phyloP scores from a whole-genome alignment of 37 sponge, comb jelly and placozoan genomes.

The Dysidea cf. avara region DNA sequence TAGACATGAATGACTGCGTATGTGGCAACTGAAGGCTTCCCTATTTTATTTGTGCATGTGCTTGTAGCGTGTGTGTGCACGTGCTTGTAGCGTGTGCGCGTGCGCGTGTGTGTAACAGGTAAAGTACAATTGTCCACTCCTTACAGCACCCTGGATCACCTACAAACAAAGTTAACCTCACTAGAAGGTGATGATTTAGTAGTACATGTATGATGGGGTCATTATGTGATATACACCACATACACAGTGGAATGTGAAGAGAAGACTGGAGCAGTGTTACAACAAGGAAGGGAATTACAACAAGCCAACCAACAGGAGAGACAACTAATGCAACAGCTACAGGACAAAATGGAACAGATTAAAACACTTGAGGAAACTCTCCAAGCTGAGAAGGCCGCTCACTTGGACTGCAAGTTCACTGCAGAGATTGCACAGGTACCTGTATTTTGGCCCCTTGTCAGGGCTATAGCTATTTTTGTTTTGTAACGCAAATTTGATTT shows the following conservation, averaged over 20 bases:
- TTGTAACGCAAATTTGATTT: no score
- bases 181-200: constrained; percentile 8
- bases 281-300: background rate
- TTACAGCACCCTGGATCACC: background rate
- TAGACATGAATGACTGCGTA: no score
- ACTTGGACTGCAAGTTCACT: constrained; percentile 5
- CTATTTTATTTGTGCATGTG: no score
- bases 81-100: no score
- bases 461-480: no score
- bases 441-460: no score
- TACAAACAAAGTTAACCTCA: background rate
- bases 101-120: no score
- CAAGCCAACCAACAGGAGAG: constrained; percentile 1
- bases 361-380: background rate
- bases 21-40: no score
- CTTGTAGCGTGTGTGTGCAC: no score
- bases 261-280: background rate
- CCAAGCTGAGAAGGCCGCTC: background rate
- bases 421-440: constrained; percentile 2
- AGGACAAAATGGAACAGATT: background rate
- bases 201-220: no score
- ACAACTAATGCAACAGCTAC: background rate
- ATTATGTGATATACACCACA: no score
- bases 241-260: no score
- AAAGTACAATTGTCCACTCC: background rate